Conservation (phyloP, 1,140 invertebrate genomes). For the Neodiprion fabricii region DNA sequence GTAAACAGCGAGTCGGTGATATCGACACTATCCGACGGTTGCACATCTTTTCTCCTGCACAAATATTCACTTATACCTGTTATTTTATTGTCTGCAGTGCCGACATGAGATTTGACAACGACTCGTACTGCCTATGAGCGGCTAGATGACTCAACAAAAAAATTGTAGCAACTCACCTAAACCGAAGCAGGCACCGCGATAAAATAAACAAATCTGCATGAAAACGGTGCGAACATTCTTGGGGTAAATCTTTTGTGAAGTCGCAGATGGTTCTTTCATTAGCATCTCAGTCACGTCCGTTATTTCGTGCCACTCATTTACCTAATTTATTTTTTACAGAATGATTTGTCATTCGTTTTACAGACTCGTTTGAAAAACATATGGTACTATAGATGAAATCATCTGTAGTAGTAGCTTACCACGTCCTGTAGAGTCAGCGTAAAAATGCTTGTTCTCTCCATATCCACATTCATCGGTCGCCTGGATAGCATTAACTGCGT, state of each 20-base stretch:
- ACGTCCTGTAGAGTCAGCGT: slow-evolving; percentile 48
- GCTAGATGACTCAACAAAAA: neutral
- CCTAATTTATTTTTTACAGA: slow-evolving; percentile 20
- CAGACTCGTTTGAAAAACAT: slow-evolving; percentile 5
- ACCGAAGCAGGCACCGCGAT: slow-evolving; percentile 52
- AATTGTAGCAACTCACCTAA: slow-evolving; percentile 35
- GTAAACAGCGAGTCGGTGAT: slow-evolving; percentile 63
- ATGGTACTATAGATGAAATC: neutral
- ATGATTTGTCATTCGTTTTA: neutral
- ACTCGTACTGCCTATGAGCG: no score
- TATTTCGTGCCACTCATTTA: slow-evolving; percentile 52
- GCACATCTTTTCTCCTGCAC: slow-evolving; percentile 66
- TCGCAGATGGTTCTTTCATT: slow-evolving; percentile 43
- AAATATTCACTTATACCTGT: neutral
- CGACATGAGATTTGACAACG: neutral
- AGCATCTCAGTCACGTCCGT: slow-evolving; percentile 46
- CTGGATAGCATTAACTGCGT: slow-evolving; percentile 19
- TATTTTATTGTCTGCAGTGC: no score
- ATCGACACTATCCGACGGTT: slow-evolving; percentile 66
- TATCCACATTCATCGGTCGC: slow-evolving; percentile 24
- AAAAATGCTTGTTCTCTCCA: slow-evolving; percentile 42
- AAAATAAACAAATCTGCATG: slow-evolving; percentile 52
- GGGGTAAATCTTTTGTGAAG: slow-evolving; percentile 36
- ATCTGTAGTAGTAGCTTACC: slow-evolving; percentile 33
- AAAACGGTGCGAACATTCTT: slow-evolving; percentile 45